Conservation (phyloP, 2,113 vertebrate genomes). For the Menura novaehollandiae region DNA sequence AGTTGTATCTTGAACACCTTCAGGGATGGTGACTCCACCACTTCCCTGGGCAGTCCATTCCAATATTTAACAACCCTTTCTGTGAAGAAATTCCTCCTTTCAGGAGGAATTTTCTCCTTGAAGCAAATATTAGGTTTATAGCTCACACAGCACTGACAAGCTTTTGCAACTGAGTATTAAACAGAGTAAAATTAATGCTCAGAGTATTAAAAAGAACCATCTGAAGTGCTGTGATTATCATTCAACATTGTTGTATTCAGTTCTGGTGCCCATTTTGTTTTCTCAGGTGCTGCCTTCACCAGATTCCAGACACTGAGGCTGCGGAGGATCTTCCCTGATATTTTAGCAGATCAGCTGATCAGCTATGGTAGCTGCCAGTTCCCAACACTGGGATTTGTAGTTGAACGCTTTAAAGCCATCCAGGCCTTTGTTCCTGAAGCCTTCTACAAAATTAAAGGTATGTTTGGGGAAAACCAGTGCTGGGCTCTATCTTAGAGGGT, state of each 20-base stretch:
- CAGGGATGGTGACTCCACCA: background rate
- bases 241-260: background rate
- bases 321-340: slow-evolving; percentile 87
- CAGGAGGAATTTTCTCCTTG: background rate
- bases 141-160: background rate
- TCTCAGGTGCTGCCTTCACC: slow-evolving; percentile 95
- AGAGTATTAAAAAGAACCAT: background rate
- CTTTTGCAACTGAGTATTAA: background rate
- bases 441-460: slow-evolving; percentile 97
- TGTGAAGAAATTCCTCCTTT: background rate
- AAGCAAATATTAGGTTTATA: background rate
- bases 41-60: background rate
- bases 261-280: background rate
- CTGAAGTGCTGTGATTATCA: background rate
- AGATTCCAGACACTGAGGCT: slow-evolving; percentile 94
- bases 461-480: background rate
- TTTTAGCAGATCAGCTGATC: slow-evolving; percentile 91
- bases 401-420: slow-evolving; percentile 98
- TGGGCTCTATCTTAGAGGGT: background rate
- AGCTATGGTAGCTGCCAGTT: slow-evolving; percentile 99
- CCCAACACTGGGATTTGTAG: slow-evolving; percentile 95
- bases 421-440: slow-evolving; percentile 94
- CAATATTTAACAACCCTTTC: background rate
- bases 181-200: background rate
- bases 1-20: background rate